Evolutionary conservation across 2,888 invertebrate species (phyloP).

Genomic region (Pteria penguin): DNA sequence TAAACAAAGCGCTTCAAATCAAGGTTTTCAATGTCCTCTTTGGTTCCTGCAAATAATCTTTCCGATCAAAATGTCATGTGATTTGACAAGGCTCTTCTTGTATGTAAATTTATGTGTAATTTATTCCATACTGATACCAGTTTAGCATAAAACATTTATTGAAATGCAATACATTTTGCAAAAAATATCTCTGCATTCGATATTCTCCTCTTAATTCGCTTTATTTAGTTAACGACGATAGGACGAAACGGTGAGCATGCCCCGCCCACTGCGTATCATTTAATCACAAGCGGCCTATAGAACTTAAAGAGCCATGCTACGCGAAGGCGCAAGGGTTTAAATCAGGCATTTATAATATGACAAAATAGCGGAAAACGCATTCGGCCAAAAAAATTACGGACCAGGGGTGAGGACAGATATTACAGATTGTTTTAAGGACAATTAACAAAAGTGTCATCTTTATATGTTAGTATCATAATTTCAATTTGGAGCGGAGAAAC

Average conservation of each 20-base stretch:
- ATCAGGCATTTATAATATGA: conserved; percentile 42
- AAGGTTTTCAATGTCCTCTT: no score
- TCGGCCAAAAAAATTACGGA: conserved; percentile 30
- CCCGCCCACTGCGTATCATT: conserved; percentile 33
- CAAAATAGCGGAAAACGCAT: conserved; percentile 46
- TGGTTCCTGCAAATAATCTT: neutral
- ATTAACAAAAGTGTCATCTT: no score
- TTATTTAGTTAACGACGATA: neutral
- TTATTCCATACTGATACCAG: neutral
- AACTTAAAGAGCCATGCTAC: conserved; percentile 35
- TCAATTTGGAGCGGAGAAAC: no score
- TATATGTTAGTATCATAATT: no score
- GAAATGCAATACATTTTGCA: neutral
- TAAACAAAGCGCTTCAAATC: no score
- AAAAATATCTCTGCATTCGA: neutral
- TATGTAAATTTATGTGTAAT: neutral
- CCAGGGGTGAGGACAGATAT: neutral
- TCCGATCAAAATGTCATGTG: neutral
- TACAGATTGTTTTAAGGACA: neutral
- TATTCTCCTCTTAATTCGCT: conserved; percentile 1
- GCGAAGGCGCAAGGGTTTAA: conserved; percentile 40
- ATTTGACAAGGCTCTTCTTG: neutral
- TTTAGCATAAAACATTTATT: neutral
- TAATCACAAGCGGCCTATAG: conserved; percentile 40
- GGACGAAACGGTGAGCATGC: conserved; percentile 13